phyloP scores from a whole-genome alignment of 2,888 invertebrate genomes.

The Drosophila parthenogenetica region DNA sequence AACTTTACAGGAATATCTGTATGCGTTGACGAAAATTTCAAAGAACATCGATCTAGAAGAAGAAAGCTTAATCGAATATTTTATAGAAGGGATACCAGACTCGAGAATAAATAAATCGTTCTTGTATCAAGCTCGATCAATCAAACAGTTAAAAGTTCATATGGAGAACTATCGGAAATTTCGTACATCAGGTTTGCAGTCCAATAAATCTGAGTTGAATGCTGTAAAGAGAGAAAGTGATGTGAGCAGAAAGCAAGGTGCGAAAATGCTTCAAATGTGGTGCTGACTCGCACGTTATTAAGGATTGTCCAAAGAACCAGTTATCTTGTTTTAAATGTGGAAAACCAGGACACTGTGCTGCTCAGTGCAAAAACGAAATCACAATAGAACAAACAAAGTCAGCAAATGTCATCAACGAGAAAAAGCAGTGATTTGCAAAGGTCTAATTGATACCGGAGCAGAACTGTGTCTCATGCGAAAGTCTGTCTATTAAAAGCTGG shows the following conservation, averaged over 20 bases:
- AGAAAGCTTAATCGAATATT: constrained; percentile 12
- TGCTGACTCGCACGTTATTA: neutral
- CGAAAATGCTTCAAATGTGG: constrained; percentile 18
- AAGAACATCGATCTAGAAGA: constrained; percentile 11
- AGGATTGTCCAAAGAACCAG: neutral
- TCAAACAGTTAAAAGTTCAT: constrained; percentile 16
- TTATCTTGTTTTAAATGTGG: constrained; percentile 1
- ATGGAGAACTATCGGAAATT: constrained; percentile 3
- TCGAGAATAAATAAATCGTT: too few species aligned
- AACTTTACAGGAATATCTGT: constrained; percentile 25
- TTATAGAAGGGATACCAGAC: constrained; percentile 7
- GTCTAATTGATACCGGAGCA: constrained; percentile 12
- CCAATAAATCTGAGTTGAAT: neutral
- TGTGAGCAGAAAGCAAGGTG: neutral
- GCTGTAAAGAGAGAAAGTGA: neutral
- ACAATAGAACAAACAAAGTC: too few species aligned
- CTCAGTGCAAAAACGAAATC: neutral
- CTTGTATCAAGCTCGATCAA: too few species aligned
- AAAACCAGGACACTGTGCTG: neutral
- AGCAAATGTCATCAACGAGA: neutral
- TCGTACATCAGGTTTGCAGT: neutral
- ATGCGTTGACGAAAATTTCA: constrained; percentile 19
- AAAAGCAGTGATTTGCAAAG: constrained; percentile 1
- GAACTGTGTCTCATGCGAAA: constrained; percentile 1
- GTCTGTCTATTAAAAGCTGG: neutral